These are phyloP conservation scores for Drosophila takahashii DNA, from an alignment of 1,140 invertebrate species.

Conservation along the genomic window DNA sequence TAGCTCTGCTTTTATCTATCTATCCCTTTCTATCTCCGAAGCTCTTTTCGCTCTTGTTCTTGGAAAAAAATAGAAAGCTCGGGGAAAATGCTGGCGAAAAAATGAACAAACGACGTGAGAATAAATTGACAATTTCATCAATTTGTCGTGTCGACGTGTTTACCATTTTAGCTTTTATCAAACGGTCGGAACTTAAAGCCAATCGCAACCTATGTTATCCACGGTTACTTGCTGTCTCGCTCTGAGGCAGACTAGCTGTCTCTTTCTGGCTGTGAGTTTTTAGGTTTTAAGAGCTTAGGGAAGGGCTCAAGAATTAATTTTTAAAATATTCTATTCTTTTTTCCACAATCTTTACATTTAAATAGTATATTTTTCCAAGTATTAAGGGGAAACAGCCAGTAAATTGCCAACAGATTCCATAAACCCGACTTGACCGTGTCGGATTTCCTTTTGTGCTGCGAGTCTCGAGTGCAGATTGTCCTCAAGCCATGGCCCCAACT, in stretches of 20 bases:
- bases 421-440: slow-evolving; percentile 9
- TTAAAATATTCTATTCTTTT: not conserved
- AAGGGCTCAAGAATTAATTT: too few relatives aligned
- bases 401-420: not conserved
- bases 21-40: not conserved
- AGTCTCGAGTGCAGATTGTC: slow-evolving; percentile 26
- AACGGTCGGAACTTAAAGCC: slow-evolving; percentile 15
- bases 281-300: too few relatives aligned
- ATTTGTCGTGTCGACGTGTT: slow-evolving; percentile 64
- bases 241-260: not conserved
- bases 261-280: not conserved
- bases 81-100: slow-evolving; percentile 9
- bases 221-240: not conserved
- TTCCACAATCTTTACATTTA: not conserved
- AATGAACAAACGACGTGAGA: slow-evolving; percentile 68
- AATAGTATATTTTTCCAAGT: not conserved
- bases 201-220: not conserved
- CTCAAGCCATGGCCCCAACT: slow-evolving; percentile 25
- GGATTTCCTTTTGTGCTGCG: slow-evolving; percentile 30
- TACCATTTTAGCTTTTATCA: slow-evolving; percentile 43
- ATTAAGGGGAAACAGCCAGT: not conserved
- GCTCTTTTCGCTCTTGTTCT: slow-evolving; percentile 7
- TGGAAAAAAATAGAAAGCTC: not conserved
- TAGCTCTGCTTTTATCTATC: slow-evolving; percentile 1
- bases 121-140: slow-evolving; percentile 78